Conservation (phyloP, 2,797 vertebrate genomes). For the Pseudochaenichthys georgianus region DNA sequence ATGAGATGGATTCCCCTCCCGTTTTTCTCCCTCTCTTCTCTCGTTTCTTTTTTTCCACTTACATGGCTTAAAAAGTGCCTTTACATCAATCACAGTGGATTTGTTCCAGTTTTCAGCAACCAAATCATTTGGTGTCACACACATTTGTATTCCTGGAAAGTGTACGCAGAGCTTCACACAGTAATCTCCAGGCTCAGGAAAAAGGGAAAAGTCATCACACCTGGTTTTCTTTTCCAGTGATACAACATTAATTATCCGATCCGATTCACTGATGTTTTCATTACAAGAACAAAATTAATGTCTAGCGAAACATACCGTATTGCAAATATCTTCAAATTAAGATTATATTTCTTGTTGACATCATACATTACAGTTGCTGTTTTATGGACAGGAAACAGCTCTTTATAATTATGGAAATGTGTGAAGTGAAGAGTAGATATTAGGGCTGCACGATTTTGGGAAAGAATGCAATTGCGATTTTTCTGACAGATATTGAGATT, state of each 20-base stretch:
- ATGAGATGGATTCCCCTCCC: conserved; percentile 48
- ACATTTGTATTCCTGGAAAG: conserved; percentile 33
- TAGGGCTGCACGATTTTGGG: too few relatives aligned
- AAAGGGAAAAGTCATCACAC: conserved; percentile 11
- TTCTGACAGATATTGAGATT: too few relatives aligned
- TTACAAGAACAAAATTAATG: conserved; percentile 5
- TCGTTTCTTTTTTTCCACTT: conserved; percentile 8
- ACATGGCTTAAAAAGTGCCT: conserved; percentile 24
- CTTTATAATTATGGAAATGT: neutral
- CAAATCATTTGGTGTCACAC: conserved; percentile 36
- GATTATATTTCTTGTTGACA: neutral
- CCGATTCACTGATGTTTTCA: conserved; percentile 8
- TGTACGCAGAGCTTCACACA: conserved; percentile 4
- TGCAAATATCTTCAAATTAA: neutral
- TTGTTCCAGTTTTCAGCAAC: conserved; percentile 48
- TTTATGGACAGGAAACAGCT: neutral
- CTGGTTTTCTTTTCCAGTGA: conserved; percentile 17
- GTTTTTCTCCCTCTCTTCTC: conserved; percentile 17
- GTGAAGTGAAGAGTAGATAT: neutral
- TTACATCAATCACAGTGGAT: conserved; percentile 51
- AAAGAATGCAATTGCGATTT: too few relatives aligned
- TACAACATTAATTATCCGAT: neutral
- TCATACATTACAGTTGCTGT: neutral
- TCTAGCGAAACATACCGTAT: neutral
- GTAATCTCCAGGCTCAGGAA: neutral